A percentile compares a stretch with the other conserved stretches of the same genome.
phyloP scores from a whole-genome alignment of 2,888 invertebrate genomes.

The Listrodromus nycthemerus region DNA sequence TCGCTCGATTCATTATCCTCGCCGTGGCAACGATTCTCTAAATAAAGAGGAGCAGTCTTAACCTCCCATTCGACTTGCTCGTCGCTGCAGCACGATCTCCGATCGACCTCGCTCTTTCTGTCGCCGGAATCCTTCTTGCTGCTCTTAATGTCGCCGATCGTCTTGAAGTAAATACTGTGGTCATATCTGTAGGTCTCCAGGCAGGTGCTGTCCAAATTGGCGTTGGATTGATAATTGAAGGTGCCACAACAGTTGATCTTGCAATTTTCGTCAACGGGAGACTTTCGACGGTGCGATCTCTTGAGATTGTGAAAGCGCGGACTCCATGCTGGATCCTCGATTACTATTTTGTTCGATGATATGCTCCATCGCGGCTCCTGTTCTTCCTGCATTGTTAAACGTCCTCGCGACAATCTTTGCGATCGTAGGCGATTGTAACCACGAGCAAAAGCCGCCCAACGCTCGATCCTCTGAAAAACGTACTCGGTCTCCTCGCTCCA shows the following conservation, averaged over 20 bases:
- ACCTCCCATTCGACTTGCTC: slow-evolving; percentile 72
- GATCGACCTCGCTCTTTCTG: slow-evolving; percentile 47
- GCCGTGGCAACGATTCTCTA: slow-evolving; percentile 11
- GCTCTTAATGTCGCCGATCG: slow-evolving; percentile 80
- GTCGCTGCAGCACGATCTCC: slow-evolving; percentile 67
- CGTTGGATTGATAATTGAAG: slow-evolving; percentile 80
- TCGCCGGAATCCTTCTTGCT: slow-evolving; percentile 66
- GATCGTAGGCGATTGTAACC: slow-evolving; percentile 82
- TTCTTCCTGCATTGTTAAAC: slow-evolving; percentile 77
- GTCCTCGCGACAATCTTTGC: slow-evolving; percentile 75
- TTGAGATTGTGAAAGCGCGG: slow-evolving; percentile 71
- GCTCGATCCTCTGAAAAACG: slow-evolving; percentile 80
- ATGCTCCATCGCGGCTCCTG: slow-evolving; percentile 73
- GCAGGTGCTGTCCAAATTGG: slow-evolving; percentile 79
- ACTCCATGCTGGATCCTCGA: slow-evolving; percentile 73
- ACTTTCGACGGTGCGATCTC: slow-evolving; percentile 69
- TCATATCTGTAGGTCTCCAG: slow-evolving; percentile 81
- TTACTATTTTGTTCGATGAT: slow-evolving; percentile 73
- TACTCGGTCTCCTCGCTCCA: slow-evolving; percentile 82
- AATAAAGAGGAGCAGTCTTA: slow-evolving; percentile 29
- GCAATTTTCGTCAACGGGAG: slow-evolving; percentile 72
- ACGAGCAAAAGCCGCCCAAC: slow-evolving; percentile 80
- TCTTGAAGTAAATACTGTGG: slow-evolving; percentile 83
- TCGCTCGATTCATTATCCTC: slow-evolving; percentile 4
- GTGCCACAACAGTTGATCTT: slow-evolving; percentile 79